Evolutionary conservation across 2,888 invertebrate genomes (phyloP).

Genomic region (Apantesis nais): DNA sequence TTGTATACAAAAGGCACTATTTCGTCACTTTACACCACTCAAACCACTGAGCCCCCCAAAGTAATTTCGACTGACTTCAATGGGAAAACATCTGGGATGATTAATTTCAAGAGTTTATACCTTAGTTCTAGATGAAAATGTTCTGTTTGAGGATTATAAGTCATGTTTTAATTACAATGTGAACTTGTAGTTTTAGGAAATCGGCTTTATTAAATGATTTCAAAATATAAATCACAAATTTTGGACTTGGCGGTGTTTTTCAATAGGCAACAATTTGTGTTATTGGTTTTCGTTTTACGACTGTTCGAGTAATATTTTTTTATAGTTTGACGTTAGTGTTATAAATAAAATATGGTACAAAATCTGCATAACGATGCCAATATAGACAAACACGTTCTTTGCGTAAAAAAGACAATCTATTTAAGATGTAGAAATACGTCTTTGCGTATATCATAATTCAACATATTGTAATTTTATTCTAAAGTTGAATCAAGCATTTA

Average conservation of each 20-base stretch:
- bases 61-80: no score
- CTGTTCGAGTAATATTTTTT: background rate
- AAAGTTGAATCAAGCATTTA: background rate
- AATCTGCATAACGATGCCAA: background rate
- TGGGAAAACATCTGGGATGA: no score
- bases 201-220: no score
- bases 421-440: background rate
- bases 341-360: background rate
- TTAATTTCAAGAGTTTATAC: no score
- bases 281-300: background rate
- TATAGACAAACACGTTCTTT: background rate
- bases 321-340: background rate
- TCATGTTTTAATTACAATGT: no score
- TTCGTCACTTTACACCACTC: no score
- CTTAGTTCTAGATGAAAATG: no score
- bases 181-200: no score
- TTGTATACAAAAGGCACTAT: no score
- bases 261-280: background rate
- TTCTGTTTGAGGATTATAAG: no score
- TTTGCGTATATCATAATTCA: background rate
- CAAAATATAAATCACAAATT: no score
- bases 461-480: background rate
- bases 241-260: background rate
- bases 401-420: background rate
- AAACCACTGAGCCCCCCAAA: no score